phyloP scores from a whole-genome alignment of 2,888 invertebrate genomes.

The Machimus atricapillus region DNA sequence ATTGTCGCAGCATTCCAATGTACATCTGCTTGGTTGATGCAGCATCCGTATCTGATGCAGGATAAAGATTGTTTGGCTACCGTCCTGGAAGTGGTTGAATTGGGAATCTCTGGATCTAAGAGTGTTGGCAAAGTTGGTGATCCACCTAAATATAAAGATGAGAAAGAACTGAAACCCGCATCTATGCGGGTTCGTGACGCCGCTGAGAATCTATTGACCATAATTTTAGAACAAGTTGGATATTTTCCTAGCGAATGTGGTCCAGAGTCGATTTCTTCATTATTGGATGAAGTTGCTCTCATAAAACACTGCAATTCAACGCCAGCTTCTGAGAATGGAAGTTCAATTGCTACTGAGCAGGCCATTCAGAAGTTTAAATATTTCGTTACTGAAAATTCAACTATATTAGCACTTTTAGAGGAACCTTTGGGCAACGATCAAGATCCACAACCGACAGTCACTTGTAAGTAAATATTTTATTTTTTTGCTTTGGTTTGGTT shows the following conservation, averaged over 20 bases:
- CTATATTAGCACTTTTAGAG: conserved; percentile 87
- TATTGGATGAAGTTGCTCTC: conserved; percentile 86
- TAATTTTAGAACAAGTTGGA: conserved; percentile 89
- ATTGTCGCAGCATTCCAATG: conserved; percentile 93
- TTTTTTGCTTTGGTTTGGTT: background rate
- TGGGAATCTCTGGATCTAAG: conserved; percentile 96
- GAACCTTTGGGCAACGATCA: conserved; percentile 91
- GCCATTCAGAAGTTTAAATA: conserved; percentile 80
- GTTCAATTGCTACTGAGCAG: conserved; percentile 60
- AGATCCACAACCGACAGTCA: conserved; percentile 92
- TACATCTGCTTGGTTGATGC: conserved; percentile 89
- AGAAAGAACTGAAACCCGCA: conserved; percentile 95
- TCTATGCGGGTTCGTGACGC: conserved; percentile 98
- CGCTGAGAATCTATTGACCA: conserved; percentile 90
- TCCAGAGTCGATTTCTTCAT: conserved; percentile 82
- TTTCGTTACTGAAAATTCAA: conserved; percentile 89
- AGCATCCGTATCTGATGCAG: conserved; percentile 87
- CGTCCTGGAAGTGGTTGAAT: conserved; percentile 94
- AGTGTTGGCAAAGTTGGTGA: conserved; percentile 87
- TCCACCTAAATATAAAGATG: conserved; percentile 89
- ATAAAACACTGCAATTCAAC: conserved; percentile 76
- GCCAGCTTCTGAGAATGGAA: conserved; percentile 54
- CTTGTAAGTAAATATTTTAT: conserved; percentile 62
- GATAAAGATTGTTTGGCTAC: conserved; percentile 93
- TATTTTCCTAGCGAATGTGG: conserved; percentile 86